These are phyloP conservation scores for Nyctalus aviator DNA, from an alignment of 2,797 vertebrate species.

Conservation along the genomic window DNA sequence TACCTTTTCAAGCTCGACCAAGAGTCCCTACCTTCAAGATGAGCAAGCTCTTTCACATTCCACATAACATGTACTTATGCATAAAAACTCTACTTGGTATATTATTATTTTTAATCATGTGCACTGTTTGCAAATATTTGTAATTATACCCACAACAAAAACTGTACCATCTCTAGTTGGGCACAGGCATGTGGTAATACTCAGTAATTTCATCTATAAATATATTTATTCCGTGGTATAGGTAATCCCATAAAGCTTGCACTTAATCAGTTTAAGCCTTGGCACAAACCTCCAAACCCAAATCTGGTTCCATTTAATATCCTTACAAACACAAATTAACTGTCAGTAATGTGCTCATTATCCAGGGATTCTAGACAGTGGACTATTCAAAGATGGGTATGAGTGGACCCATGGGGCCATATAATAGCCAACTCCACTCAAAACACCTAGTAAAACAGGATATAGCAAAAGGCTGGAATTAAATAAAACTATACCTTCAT, in stretches of 20 bases:
- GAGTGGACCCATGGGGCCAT: neutral
- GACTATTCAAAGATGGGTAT: slow-evolving; percentile 33
- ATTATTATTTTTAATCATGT: slow-evolving; percentile 30
- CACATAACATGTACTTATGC: neutral
- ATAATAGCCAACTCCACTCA: slow-evolving; percentile 21
- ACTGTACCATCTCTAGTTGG: neutral
- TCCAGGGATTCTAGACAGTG: slow-evolving; percentile 63
- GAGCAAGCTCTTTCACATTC: neutral
- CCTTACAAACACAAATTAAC: slow-evolving; percentile 60
- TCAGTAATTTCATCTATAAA: slow-evolving; percentile 53
- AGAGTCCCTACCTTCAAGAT: neutral
- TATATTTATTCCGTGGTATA: slow-evolving; percentile 1
- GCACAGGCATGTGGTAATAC: neutral
- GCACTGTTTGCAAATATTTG: slow-evolving; percentile 32
- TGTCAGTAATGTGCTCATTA: slow-evolving; percentile 50
- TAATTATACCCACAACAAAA: slow-evolving; percentile 33
- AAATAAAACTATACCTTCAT: slow-evolving; percentile 7
- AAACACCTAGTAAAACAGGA: slow-evolving; percentile 34
- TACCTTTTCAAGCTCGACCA: slow-evolving; percentile 4
- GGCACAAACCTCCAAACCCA: slow-evolving; percentile 44
- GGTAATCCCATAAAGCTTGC: neutral
- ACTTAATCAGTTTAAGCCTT: slow-evolving; percentile 56
- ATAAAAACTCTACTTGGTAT: slow-evolving; percentile 3
- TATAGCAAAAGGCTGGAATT: neutral
- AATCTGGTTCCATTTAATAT: slow-evolving; percentile 54